Evolutionary conservation across 2,797 vertebrate species (phyloP).

Genomic region (Thamnophis elegans): DNA sequence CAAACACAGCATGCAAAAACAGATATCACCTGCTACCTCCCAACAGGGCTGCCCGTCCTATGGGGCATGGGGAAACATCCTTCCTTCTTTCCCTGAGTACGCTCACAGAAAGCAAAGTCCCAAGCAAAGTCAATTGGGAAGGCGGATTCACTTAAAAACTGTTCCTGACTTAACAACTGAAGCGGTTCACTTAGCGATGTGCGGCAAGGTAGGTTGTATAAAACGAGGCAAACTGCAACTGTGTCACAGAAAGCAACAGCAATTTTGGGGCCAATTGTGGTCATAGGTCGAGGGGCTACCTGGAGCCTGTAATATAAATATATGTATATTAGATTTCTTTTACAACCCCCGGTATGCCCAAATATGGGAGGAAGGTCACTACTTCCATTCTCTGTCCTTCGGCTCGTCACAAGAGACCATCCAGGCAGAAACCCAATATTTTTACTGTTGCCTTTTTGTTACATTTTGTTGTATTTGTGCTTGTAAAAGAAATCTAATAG

Average conservation of each 20-base stretch:
- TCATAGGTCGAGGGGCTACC: not conserved
- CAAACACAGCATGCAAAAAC: not conserved
- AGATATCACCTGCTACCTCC: not conserved
- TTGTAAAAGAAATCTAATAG: no score
- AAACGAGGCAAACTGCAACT: not conserved
- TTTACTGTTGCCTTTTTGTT: no score
- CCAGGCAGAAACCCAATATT: no score
- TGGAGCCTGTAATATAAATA: not conserved
- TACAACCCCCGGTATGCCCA: no score
- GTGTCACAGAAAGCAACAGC: not conserved
- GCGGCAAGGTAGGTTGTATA: not conserved
- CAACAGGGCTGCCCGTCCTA: not conserved
- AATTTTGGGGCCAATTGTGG: not conserved
- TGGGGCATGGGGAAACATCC: not conserved
- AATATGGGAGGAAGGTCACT: no score
- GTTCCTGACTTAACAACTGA: not conserved
- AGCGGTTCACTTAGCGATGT: not conserved
- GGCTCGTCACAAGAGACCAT: no score
- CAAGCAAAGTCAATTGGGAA: not conserved
- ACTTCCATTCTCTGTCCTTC: no score
- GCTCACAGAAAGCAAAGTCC: no score
- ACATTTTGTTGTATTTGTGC: no score
- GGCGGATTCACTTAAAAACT: not conserved
- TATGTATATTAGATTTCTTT: no score
- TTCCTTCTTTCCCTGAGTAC: not conserved